Conservation (phyloP, 2,113 vertebrate genomes). For the Euleptes europaea region DNA sequence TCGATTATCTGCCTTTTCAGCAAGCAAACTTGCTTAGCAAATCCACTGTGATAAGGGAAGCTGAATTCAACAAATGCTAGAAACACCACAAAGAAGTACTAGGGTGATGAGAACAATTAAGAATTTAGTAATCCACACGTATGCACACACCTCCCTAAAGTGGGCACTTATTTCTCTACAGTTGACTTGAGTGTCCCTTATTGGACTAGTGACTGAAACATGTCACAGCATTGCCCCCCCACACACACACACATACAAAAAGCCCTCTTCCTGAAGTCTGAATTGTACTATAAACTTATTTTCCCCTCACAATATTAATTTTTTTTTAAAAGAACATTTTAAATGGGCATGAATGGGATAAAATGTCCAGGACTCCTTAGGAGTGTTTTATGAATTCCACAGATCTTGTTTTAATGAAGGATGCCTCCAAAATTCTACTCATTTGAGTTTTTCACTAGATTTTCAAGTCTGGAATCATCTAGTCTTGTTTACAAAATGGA, state of each 20-base stretch:
- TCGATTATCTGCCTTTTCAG: background rate
- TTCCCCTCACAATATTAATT: no score
- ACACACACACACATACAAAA: no score
- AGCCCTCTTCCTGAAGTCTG: no score
- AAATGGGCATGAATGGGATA: background rate
- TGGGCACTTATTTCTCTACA: background rate
- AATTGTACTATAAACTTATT: no score
- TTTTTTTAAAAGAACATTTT: no score
- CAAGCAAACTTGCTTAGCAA: background rate
- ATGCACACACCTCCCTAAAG: background rate
- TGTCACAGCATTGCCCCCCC: no score
- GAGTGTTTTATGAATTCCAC: background rate
- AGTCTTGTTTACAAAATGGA: no score
- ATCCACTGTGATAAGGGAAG: slow-evolving; percentile 1
- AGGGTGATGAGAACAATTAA: background rate
- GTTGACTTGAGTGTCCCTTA: background rate
- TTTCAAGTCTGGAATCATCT: no score
- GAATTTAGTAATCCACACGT: background rate
- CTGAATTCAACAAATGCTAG: background rate
- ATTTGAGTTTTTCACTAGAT: background rate
- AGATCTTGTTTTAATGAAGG: background rate
- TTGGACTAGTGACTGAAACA: background rate
- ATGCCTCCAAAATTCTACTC: background rate
- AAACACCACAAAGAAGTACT: background rate
- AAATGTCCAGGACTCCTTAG: background rate